These are phyloP conservation scores for Leptinotarsa rubiginosa DNA, from an alignment of 2,888 invertebrate genomes.

Conservation along the genomic window DNA sequence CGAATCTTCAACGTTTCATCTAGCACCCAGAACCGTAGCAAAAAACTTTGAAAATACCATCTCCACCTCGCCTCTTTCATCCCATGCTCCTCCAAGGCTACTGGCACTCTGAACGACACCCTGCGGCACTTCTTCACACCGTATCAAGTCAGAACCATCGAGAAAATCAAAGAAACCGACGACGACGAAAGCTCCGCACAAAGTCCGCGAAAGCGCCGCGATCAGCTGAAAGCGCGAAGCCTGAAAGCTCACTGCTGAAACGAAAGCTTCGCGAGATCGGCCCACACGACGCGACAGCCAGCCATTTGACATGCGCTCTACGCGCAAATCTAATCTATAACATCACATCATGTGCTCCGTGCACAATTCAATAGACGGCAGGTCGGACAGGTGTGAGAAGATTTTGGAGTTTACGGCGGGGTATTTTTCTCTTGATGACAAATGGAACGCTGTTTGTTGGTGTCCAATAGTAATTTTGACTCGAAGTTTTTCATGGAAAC, in stretches of 20 bases:
- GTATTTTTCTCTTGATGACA: no score
- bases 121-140: not conserved
- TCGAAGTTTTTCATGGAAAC: no score
- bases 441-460: no score
- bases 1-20: not conserved
- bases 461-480: no score
- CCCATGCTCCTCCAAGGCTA: not conserved
- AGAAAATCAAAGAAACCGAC: conserved; percentile 27
- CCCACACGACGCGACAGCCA: conserved; percentile 52
- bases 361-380: conserved; percentile 53
- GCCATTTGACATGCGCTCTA: conserved; percentile 63
- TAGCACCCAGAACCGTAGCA: not conserved
- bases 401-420: not conserved
- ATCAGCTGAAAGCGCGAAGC: conserved; percentile 55
- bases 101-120: not conserved
- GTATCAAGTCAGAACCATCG: not conserved
- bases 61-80: not conserved
- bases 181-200: conserved; percentile 29
- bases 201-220: conserved; percentile 27
- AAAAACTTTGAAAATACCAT: conserved; percentile 1
- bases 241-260: conserved; percentile 61
- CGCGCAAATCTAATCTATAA: conserved; percentile 65
- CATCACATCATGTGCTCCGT: conserved; percentile 59
- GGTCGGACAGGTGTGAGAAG: conserved; percentile 47
- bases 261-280: conserved; percentile 52